Evolutionary conservation across 1,140 invertebrate species (phyloP).

Genomic region (Diorhabda elongata): DNA sequence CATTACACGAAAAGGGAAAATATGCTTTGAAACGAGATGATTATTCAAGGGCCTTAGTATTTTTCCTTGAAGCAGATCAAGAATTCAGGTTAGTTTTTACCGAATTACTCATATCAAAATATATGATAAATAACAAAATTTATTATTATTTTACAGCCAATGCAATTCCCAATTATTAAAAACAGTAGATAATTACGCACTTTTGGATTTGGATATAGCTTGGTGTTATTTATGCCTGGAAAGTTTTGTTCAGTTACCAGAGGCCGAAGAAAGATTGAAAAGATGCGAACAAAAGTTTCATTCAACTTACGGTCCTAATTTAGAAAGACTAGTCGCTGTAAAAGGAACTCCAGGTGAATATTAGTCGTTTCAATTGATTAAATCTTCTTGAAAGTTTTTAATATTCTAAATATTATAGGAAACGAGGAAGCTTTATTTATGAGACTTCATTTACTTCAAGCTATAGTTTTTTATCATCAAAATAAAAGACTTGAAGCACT

Average conservation of each 20-base stretch:
- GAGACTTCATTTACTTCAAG: slow-evolving; percentile 73
- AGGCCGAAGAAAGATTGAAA: slow-evolving; percentile 63
- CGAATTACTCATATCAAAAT: background rate
- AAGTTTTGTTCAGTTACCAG: slow-evolving; percentile 65
- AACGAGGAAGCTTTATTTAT: slow-evolving; percentile 69
- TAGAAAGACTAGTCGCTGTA: slow-evolving; percentile 62
- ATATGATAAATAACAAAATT: background rate
- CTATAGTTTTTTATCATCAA: slow-evolving; percentile 70
- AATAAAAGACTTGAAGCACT: slow-evolving; percentile 60
- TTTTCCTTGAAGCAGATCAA: slow-evolving; percentile 71
- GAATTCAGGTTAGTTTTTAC: slow-evolving; percentile 57
- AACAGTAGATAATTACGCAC: slow-evolving; percentile 74
- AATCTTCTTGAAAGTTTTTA: slow-evolving; percentile 14
- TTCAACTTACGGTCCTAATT: slow-evolving; percentile 66
- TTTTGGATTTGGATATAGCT: slow-evolving; percentile 76
- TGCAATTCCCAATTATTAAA: slow-evolving; percentile 65
- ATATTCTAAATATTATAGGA: slow-evolving; percentile 22
- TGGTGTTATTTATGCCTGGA: slow-evolving; percentile 78
- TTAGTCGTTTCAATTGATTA: background rate
- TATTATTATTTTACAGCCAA: slow-evolving; percentile 48
- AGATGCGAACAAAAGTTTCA: slow-evolving; percentile 64
- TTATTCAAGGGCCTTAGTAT: slow-evolving; percentile 63
- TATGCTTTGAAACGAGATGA: slow-evolving; percentile 61
- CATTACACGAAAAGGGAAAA: slow-evolving; percentile 72
- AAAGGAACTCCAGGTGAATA: slow-evolving; percentile 59